phyloP scores from a whole-genome alignment of 1,140 invertebrate genomes.

The Orchestia grillus region DNA sequence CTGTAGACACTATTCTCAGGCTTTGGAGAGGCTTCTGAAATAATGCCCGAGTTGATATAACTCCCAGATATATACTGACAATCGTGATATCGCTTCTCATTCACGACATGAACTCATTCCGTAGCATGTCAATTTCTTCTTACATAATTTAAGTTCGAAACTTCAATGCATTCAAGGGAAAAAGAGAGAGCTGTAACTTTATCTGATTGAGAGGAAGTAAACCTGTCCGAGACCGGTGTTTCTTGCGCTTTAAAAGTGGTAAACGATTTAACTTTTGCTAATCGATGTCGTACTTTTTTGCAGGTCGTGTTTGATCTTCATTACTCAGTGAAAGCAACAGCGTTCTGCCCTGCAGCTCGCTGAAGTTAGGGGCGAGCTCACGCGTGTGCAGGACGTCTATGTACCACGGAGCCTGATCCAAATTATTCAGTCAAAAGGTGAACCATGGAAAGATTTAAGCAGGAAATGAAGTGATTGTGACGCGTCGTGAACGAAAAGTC shows the following conservation, averaged over 20 bases:
- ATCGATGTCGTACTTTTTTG: background rate
- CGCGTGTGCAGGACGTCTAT: background rate
- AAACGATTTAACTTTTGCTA: background rate
- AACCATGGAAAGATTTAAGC: background rate
- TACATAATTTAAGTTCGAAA: background rate
- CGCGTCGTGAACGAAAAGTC: background rate
- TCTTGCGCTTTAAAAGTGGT: background rate
- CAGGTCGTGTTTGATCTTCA: conserved; percentile 47
- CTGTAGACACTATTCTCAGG: too few species aligned
- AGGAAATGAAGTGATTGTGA: background rate
- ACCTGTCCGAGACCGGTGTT: background rate
- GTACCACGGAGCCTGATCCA: background rate
- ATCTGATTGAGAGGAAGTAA: background rate
- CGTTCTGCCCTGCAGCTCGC: background rate
- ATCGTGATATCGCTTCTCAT: background rate
- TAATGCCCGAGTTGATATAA: too few species aligned
- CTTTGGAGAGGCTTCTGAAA: too few species aligned
- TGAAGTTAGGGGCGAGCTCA: background rate
- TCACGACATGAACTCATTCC: background rate
- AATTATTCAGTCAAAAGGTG: background rate
- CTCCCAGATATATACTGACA: background rate
- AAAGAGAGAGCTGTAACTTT: background rate
- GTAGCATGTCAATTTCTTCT: background rate
- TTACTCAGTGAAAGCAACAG: background rate
- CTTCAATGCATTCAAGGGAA: background rate